Evolutionary conservation across 2,888 invertebrate species (phyloP).

Genomic region (Paralinhomoeus sp.): DNA sequence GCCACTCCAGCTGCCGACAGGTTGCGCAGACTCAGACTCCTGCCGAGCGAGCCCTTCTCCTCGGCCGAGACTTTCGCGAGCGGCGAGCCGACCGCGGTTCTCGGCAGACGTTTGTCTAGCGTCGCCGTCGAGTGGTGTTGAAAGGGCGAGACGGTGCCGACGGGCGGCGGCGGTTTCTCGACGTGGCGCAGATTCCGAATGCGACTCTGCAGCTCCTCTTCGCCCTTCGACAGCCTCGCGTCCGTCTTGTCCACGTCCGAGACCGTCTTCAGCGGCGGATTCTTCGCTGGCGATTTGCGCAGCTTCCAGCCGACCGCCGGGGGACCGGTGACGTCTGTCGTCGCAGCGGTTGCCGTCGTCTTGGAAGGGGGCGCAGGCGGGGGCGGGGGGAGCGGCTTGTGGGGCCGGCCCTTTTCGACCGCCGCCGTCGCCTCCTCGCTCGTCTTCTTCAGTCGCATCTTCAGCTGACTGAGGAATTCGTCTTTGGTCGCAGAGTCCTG

Average conservation of each 20-base stretch:
- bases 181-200: conserved; percentile 17
- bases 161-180: conserved; percentile 1
- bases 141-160: no score
- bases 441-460: conserved; percentile 21
- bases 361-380: not conserved
- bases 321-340: no score
- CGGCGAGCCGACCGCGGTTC: no score
- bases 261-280: no score
- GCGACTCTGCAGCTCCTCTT: conserved; percentile 14
- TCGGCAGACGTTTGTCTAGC: no score
- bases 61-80: no score
- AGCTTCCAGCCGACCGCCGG: no score
- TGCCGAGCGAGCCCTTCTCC: conserved; percentile 7
- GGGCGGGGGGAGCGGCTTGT: not conserved
- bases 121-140: no score
- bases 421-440: not conserved
- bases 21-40: conserved; percentile 17
- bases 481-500: not conserved
- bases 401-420: no score
- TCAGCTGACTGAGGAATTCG: conserved; percentile 15
- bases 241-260: no score
- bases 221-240: not conserved
- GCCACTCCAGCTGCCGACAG: conserved; percentile 14
- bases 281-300: no score
- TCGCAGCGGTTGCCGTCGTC: not conserved